phyloP scores from a whole-genome alignment of 2,113 vertebrate genomes.

The Isurus oxyrinchus region DNA sequence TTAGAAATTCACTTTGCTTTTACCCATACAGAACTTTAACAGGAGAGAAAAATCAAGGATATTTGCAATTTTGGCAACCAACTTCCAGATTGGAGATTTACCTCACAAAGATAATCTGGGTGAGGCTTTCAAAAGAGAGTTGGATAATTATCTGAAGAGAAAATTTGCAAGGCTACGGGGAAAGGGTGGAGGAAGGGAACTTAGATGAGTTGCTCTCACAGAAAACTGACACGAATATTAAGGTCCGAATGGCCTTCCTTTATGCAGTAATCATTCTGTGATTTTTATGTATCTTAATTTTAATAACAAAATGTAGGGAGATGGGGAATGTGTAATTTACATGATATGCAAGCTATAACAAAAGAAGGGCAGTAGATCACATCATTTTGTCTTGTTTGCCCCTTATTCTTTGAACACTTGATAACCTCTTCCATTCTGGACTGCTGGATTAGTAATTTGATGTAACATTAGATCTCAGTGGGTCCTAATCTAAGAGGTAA shows the following conservation, averaged over 20 bases:
- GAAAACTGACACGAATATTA: too few relatives aligned
- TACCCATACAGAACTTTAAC: neutral
- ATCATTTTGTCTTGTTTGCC: neutral
- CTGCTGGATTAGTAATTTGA: neutral
- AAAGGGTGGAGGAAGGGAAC: too few relatives aligned
- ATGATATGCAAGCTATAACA: neutral
- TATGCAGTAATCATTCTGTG: neutral
- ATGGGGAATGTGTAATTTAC: neutral
- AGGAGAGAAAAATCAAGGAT: neutral
- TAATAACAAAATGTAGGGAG: neutral
- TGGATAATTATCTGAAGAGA: too few relatives aligned
- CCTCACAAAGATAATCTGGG: neutral
- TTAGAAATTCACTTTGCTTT: neutral
- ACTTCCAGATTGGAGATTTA: neutral
- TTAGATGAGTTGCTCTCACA: too few relatives aligned
- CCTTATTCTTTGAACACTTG: neutral
- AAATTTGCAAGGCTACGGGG: too few relatives aligned
- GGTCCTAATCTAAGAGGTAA: neutral
- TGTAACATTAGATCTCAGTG: neutral
- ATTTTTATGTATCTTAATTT: neutral
- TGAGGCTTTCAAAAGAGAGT: neutral
- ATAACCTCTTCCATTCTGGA: neutral
- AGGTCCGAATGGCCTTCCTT: neutral
- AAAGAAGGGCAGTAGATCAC: neutral
- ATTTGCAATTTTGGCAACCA: neutral